Conservation (phyloP, 2,113 vertebrate species). For the Casuarius casuarius region DNA sequence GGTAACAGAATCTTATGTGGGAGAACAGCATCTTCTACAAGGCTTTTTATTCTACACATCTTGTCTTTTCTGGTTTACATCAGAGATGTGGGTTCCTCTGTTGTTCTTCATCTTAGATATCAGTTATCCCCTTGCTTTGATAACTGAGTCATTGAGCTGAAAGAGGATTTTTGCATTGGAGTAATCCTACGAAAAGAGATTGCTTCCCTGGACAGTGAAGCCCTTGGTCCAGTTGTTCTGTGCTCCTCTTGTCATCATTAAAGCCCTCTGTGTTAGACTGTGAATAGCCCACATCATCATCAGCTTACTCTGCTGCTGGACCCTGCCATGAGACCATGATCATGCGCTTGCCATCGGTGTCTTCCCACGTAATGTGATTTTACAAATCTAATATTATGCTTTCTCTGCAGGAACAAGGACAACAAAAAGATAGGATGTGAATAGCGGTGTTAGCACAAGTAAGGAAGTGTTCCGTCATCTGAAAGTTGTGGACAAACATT, state of each 20-base stretch:
- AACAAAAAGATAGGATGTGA: background rate
- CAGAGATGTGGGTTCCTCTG: background rate
- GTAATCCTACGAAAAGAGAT: constrained; percentile 9
- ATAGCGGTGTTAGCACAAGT: background rate
- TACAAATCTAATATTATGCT: constrained; percentile 21
- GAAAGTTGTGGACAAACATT: background rate
- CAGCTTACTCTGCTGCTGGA: background rate
- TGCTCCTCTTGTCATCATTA: constrained; percentile 20
- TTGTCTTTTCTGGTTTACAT: background rate
- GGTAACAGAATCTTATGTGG: background rate
- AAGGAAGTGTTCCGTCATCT: background rate
- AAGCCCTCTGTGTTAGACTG: background rate
- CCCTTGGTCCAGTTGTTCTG: background rate
- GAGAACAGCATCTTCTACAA: background rate
- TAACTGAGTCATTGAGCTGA: background rate
- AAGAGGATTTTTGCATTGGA: background rate
- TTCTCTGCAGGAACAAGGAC: constrained; percentile 25
- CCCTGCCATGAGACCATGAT: constrained; percentile 27
- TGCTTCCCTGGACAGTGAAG: constrained; percentile 23
- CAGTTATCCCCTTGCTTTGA: background rate
- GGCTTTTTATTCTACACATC: background rate
- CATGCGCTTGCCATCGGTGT: background rate
- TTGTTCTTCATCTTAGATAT: background rate
- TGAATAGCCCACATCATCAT: constrained; percentile 15
- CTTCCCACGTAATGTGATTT: constrained; percentile 19